Percentiles rank a stretch among this genome's conserved stretches.
These are phyloP conservation scores for Amyelois transitella DNA, from an alignment of 1,140 invertebrate species.

Conservation along the genomic window DNA sequence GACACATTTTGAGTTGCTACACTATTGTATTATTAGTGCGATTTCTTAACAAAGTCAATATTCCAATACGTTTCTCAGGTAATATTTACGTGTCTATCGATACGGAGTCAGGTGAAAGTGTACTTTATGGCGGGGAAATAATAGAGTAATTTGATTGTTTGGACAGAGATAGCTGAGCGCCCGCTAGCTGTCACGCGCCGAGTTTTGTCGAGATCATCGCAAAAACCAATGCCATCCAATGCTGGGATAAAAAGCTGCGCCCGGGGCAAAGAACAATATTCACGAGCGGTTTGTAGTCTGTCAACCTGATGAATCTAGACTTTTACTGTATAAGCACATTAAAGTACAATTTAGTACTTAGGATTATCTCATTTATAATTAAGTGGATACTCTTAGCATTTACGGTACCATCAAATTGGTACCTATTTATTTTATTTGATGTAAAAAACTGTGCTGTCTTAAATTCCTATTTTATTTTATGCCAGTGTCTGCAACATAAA, in stretches of 20 bases:
- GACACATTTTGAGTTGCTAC: too few relatives aligned
- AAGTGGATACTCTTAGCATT: too few relatives aligned
- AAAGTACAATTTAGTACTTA: too few relatives aligned
- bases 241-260: slow-evolving; percentile 28
- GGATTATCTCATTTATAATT: too few relatives aligned
- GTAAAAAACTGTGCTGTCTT: too few relatives aligned
- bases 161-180: slow-evolving; percentile 39
- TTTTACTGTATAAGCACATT: too few relatives aligned
- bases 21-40: too few relatives aligned
- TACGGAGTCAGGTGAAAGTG: neutral
- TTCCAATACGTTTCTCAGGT: neutral
- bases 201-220: slow-evolving; percentile 35
- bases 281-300: slow-evolving; percentile 9
- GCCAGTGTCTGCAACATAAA: too few relatives aligned
- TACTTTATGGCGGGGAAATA: slow-evolving; percentile 3
- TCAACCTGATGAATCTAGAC: neutral
- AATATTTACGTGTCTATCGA: neutral
- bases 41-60: neutral
- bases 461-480: too few relatives aligned
- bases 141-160: slow-evolving; percentile 13
- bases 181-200: slow-evolving; percentile 61
- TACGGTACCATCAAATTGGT: too few relatives aligned
- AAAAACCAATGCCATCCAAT: slow-evolving; percentile 34
- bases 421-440: too few relatives aligned
- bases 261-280: neutral